Percentiles rank a stretch among this genome's conserved stretches.
Conservation (phyloP, 2,888 invertebrate genomes). For the Polyommatus icarus region DNA sequence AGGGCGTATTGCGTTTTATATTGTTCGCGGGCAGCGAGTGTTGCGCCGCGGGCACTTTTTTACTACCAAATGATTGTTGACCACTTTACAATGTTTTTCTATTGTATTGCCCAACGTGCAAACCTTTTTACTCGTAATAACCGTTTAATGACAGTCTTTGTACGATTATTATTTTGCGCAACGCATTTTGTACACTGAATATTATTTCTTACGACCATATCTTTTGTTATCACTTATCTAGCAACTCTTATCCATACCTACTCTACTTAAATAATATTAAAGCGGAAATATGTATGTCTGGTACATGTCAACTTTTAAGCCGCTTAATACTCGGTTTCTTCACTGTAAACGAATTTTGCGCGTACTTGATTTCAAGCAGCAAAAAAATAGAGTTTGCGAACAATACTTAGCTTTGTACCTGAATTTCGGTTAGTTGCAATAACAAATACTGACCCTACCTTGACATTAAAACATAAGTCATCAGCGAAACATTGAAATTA, state of each 20-base stretch:
- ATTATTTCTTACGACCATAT: not conserved
- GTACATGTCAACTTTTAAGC: too few relatives aligned
- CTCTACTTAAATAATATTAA: too few relatives aligned
- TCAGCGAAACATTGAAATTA: constrained; percentile 15
- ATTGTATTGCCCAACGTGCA: constrained; percentile 17
- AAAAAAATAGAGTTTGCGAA: not conserved
- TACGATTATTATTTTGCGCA: constrained; percentile 17
- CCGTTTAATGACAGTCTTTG: constrained; percentile 16
- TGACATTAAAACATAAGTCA: not conserved
- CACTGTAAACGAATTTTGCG: too few relatives aligned
- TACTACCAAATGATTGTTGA: constrained; percentile 29
- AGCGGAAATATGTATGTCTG: too few relatives aligned
- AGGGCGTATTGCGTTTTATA: constrained; percentile 20
- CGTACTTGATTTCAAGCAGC: too few relatives aligned
- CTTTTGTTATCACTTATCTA: not conserved
- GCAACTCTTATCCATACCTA: not conserved
- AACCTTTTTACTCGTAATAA: constrained; percentile 20
- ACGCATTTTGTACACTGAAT: constrained; percentile 5
- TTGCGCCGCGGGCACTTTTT: constrained; percentile 24
- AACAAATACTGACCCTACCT: constrained; percentile 1
- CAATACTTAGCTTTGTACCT: not conserved
- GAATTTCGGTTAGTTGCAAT: not conserved
- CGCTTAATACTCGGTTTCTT: too few relatives aligned
- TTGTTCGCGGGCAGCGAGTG: constrained; percentile 9
- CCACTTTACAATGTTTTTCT: constrained; percentile 29